Percentiles rank a stretch among this genome's conserved stretches.
These are phyloP conservation scores for Sialis lutaria DNA, from an alignment of 2,888 invertebrate species.

Conservation along the genomic window DNA sequence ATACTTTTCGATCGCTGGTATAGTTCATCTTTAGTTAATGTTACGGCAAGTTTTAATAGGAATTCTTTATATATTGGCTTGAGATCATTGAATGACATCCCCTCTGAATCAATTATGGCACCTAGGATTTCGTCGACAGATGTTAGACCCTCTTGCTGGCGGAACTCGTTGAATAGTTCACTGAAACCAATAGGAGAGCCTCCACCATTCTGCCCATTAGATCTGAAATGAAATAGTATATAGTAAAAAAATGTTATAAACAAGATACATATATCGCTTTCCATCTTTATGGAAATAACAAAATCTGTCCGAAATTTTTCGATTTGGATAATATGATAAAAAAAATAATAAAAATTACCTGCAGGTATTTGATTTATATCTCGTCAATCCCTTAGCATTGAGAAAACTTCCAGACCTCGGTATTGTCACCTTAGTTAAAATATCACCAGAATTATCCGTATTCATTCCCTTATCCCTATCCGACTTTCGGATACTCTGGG, in stretches of 20 bases:
- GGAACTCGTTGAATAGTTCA: conserved; percentile 73
- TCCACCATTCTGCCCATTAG: conserved; percentile 44
- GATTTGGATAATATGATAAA: not conserved
- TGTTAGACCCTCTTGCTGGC: conserved; percentile 73
- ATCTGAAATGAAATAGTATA: conserved; percentile 23
- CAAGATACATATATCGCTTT: not conserved
- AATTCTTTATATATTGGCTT: conserved; percentile 87
- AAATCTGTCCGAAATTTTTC: not conserved
- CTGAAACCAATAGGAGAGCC: conserved; percentile 74
- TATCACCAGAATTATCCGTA: conserved; percentile 52
- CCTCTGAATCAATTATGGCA: conserved; percentile 78
- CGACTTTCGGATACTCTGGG: conserved; percentile 24
- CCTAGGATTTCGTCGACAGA: conserved; percentile 76
- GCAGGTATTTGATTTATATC: conserved; percentile 53
- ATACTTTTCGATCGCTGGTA: conserved; percentile 80
- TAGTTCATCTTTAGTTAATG: conserved; percentile 80
- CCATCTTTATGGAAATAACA: not conserved
- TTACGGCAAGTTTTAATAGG: conserved; percentile 68
- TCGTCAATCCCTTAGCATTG: conserved; percentile 58
- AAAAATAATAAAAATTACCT: conserved; percentile 29
- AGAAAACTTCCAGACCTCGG: conserved; percentile 74
- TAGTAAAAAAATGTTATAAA: not conserved
- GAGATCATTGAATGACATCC: conserved; percentile 84
- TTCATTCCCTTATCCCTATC: conserved; percentile 18
- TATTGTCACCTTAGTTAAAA: conserved; percentile 70